Evolutionary conservation across 2,888 invertebrate species (phyloP).

Genomic region (Thelaira solivaga): DNA sequence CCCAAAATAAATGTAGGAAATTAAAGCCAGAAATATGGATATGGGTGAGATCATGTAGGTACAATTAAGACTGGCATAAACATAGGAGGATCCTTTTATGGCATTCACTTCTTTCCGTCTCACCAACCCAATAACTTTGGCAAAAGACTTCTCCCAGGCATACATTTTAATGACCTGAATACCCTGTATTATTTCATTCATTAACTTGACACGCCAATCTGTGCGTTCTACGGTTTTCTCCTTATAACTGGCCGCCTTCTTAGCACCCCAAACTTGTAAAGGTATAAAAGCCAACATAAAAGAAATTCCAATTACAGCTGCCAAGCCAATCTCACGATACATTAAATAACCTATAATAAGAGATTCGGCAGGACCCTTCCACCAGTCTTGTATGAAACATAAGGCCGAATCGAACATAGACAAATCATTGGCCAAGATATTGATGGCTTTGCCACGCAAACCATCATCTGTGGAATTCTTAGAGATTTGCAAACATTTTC

Average conservation of each 20-base stretch:
- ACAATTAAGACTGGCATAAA: slow-evolving; percentile 83
- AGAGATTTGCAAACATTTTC: slow-evolving; percentile 84
- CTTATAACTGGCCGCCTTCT: slow-evolving; percentile 82
- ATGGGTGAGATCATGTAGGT: slow-evolving; percentile 88
- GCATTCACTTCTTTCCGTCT: slow-evolving; percentile 85
- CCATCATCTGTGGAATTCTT: slow-evolving; percentile 91
- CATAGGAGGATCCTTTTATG: slow-evolving; percentile 82
- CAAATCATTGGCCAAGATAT: slow-evolving; percentile 95
- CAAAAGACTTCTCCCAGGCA: slow-evolving; percentile 90
- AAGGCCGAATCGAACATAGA: slow-evolving; percentile 93
- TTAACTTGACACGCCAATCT: slow-evolving; percentile 89
- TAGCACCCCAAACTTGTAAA: slow-evolving; percentile 85
- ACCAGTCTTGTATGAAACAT: slow-evolving; percentile 91
- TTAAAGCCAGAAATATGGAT: slow-evolving; percentile 86
- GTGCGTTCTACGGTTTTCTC: slow-evolving; percentile 86
- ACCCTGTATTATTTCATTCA: slow-evolving; percentile 92
- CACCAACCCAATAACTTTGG: slow-evolving; percentile 83
- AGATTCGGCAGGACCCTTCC: slow-evolving; percentile 89
- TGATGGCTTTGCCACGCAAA: slow-evolving; percentile 86
- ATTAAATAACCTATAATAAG: slow-evolving; percentile 78
- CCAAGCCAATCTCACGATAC: slow-evolving; percentile 80
- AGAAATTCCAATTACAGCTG: slow-evolving; percentile 84
- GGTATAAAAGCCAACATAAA: slow-evolving; percentile 85
- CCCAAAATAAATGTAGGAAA: slow-evolving; percentile 82
- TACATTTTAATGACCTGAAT: slow-evolving; percentile 94